Conservation (phyloP, 2,113 vertebrate genomes). For the Corydoras sp. region DNA sequence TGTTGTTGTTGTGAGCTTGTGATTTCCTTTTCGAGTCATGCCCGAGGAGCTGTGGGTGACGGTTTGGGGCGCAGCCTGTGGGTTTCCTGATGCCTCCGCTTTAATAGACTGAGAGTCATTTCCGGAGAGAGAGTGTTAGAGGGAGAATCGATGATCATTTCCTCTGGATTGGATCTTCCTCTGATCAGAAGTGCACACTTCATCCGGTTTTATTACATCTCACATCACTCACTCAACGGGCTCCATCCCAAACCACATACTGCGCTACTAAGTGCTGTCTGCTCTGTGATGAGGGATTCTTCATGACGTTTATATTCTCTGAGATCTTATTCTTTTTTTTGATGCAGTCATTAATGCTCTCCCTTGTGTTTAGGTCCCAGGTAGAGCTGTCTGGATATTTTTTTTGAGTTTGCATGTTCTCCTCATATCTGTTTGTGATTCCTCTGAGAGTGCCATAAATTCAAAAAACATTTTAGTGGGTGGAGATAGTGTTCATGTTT, state of each 20-base stretch:
- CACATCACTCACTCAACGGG: neutral
- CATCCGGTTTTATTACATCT: neutral
- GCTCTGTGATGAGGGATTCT: no score
- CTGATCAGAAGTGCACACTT: neutral
- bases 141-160: slow-evolving; percentile 20
- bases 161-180: slow-evolving; percentile 12
- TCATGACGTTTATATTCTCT: no score
- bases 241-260: neutral
- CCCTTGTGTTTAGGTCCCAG: neutral
- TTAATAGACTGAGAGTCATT: slow-evolving; percentile 24
- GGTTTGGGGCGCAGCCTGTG: neutral
- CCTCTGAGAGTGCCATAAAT: neutral
- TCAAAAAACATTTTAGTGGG: no score
- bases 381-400: neutral
- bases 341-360: no score
- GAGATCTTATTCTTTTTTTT: no score
- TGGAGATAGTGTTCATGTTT: no score
- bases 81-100: slow-evolving; percentile 4
- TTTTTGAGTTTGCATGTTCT: neutral
- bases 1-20: neutral
- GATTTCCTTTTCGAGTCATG: no score
- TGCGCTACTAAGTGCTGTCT: neutral
- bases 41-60: no score
- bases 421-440: neutral
- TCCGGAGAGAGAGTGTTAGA: slow-evolving; percentile 14